Percentiles rank a stretch among this genome's conserved stretches.
Conservation (phyloP, 2,888 invertebrate species). For the Drosophila maculinotata region DNA sequence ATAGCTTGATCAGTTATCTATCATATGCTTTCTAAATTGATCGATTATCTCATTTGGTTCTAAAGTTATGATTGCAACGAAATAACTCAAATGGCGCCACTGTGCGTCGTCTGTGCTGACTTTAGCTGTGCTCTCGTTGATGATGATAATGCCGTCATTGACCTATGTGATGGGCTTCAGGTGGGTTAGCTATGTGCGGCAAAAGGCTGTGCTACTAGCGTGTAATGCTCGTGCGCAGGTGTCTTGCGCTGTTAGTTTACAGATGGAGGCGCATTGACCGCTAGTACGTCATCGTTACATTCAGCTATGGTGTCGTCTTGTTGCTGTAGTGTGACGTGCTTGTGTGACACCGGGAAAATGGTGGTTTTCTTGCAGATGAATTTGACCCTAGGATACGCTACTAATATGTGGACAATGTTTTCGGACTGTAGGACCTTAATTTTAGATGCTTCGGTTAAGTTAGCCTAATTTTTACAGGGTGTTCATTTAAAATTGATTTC, state of each 20-base stretch:
- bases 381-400: too few relatives aligned
- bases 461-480: constrained; percentile 5
- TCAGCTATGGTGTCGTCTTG: constrained; percentile 8
- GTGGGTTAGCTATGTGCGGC: constrained; percentile 4
- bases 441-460: neutral
- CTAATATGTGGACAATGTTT: too few relatives aligned
- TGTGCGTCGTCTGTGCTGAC: constrained; percentile 11
- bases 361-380: too few relatives aligned
- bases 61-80: too few relatives aligned
- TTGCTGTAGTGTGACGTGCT: constrained; percentile 1
- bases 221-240: constrained; percentile 14
- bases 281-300: constrained; percentile 1
- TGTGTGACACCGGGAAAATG: neutral
- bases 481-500: constrained; percentile 1
- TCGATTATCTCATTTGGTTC: too few relatives aligned
- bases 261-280: constrained; percentile 5
- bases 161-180: constrained; percentile 6
- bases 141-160: constrained; percentile 11
- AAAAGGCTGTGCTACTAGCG: constrained; percentile 8
- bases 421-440: too few relatives aligned
- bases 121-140: constrained; percentile 8
- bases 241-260: constrained; percentile 4
- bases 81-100: too few relatives aligned
- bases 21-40: too few relatives aligned
- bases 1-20: too few relatives aligned